Percentiles rank a stretch among this genome's conserved stretches.
phyloP scores from a whole-genome alignment of 2,113 vertebrate species.

The Corythaixoides concolor region DNA sequence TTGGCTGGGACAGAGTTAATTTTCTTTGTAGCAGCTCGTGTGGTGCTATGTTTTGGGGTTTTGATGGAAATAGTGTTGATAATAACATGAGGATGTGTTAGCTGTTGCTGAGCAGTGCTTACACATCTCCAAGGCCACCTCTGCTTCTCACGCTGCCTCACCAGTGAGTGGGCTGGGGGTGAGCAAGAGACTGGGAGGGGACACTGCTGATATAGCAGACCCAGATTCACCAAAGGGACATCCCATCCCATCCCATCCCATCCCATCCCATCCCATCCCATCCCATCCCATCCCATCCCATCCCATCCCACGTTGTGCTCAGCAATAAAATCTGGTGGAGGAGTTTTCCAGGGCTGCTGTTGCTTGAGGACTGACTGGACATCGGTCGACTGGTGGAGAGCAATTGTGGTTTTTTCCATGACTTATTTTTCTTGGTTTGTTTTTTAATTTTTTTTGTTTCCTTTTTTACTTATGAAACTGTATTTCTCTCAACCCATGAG shows the following conservation, averaged over 20 bases:
- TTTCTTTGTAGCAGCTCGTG: background rate
- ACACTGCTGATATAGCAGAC: background rate
- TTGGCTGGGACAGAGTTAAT: background rate
- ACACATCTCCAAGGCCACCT: background rate
- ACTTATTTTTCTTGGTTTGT: background rate
- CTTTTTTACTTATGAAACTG: background rate
- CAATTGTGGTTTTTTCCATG: background rate
- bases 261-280: background rate
- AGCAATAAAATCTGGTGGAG: background rate
- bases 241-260: background rate
- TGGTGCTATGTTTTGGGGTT: background rate
- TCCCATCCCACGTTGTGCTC: background rate
- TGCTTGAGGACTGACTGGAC: background rate
- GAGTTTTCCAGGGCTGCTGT: background rate
- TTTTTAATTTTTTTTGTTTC: background rate
- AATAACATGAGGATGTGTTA: background rate
- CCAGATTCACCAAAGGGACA: background rate
- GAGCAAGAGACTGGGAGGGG: background rate
- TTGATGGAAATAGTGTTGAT: background rate
- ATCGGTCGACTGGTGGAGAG: background rate
- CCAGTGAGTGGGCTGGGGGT: accelerated
- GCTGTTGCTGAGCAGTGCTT: background rate
- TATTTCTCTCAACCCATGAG: background rate
- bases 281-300: no score
- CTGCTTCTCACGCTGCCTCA: background rate